Percentiles rank a stretch among this genome's conserved stretches.
Conservation (phyloP, 2,113 vertebrate species). For the Trinectes maculatus region DNA sequence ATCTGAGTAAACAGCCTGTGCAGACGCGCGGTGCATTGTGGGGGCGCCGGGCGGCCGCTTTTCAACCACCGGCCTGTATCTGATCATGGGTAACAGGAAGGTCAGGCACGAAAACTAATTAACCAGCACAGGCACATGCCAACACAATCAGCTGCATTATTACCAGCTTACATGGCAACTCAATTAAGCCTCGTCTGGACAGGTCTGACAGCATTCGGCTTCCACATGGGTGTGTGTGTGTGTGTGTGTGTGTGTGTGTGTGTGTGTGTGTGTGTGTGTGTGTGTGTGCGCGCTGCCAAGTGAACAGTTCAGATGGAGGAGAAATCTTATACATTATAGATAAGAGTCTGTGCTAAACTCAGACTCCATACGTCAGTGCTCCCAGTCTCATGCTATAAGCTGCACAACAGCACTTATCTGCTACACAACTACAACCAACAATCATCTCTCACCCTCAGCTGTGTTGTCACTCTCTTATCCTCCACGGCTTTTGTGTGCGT, state of each 20-base stretch:
- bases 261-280: conserved; percentile 7
- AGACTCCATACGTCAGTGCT: not conserved
- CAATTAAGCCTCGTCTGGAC: conserved; percentile 53
- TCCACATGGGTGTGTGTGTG: conserved; percentile 42
- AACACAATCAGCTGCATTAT: conserved; percentile 32
- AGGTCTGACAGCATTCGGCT: conserved; percentile 62
- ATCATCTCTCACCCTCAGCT: conserved; percentile 12
- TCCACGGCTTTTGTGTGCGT: not conserved
- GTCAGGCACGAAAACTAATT: not conserved
- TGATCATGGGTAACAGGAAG: too few relatives aligned
- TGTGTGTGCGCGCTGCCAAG: conserved; percentile 32
- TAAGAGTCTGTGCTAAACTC: conserved; percentile 6
- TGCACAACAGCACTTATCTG: conserved; percentile 25
- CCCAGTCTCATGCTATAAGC: not conserved
- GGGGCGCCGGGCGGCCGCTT: not conserved
- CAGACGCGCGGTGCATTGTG: not conserved
- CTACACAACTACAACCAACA: not conserved
- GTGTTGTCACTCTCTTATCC: not conserved
- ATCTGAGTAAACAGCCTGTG: too few relatives aligned
- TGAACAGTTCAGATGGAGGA: conserved; percentile 37
- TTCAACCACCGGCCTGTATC: not conserved
- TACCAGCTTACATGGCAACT: conserved; percentile 49
- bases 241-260: not conserved
- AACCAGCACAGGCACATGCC: conserved; percentile 2
- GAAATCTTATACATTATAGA: conserved; percentile 1